Evolutionary conservation across 2,888 invertebrate species (phyloP).

Genomic region (Andrena marginata): DNA sequence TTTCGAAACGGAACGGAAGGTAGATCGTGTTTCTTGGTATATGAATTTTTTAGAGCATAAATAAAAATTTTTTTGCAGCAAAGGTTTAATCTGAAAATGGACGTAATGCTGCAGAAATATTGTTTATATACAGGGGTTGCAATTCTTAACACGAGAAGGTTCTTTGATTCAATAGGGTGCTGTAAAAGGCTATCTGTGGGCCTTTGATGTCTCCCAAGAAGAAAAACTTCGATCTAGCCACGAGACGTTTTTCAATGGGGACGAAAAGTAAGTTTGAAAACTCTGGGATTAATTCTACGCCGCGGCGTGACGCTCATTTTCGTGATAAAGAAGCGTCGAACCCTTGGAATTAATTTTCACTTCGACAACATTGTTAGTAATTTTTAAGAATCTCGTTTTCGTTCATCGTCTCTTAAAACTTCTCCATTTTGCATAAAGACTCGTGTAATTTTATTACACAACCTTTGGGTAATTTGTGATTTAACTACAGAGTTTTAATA

Average conservation of each 20-base stretch:
- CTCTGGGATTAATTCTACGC: conserved; percentile 13
- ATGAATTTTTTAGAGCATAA: not conserved
- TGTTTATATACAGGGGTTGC: not conserved
- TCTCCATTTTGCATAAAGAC: not conserved
- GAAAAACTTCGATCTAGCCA: too few relatives aligned
- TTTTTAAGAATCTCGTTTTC: conserved; percentile 16
- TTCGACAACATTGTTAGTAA: conserved; percentile 62
- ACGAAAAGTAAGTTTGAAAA: not conserved
- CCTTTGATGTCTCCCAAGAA: not conserved
- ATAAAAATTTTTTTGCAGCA: not conserved
- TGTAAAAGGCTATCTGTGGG: not conserved
- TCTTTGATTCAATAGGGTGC: not conserved
- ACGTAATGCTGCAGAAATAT: not conserved
- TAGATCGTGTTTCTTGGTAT: too few relatives aligned
- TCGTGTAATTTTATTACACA: not conserved
- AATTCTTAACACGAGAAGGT: not conserved
- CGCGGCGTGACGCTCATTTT: conserved; percentile 1
- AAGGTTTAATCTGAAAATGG: not conserved
- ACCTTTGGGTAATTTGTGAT: not conserved
- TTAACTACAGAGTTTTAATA: too few relatives aligned
- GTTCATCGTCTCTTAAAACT: not conserved
- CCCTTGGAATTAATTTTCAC: conserved; percentile 40
- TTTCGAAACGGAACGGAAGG: too few relatives aligned
- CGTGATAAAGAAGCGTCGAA: conserved; percentile 3
- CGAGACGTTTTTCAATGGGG: not conserved